Evolutionary conservation across 2,113 vertebrate species (phyloP).

Genomic region (Gnathonemus echidnorhynchus): DNA sequence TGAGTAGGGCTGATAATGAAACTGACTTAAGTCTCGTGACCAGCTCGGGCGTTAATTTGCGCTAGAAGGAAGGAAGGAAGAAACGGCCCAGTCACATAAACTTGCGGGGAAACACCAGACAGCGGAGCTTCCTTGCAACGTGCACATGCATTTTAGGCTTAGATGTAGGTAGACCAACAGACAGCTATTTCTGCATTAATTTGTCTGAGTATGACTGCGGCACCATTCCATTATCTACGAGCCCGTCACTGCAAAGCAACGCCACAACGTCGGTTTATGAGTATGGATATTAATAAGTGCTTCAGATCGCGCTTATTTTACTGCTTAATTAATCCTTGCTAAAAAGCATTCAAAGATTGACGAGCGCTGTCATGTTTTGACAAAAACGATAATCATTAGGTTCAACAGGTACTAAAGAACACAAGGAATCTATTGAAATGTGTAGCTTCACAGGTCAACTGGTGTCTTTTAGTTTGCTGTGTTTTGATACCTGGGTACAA

Average conservation of each 20-base stretch:
- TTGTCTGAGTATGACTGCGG: background rate
- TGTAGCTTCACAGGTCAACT: background rate
- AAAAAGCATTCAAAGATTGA: background rate
- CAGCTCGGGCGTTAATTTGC: background rate
- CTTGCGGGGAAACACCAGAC: background rate
- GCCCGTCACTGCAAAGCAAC: background rate
- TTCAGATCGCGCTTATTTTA: background rate
- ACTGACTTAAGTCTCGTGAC: background rate
- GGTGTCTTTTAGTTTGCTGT: background rate
- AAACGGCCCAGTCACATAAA: background rate
- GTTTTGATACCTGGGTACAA: background rate
- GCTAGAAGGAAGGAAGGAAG: background rate
- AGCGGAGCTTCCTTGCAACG: background rate
- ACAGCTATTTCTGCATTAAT: background rate
- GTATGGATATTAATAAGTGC: background rate
- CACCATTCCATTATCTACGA: background rate
- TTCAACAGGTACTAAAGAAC: background rate
- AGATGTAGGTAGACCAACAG: background rate
- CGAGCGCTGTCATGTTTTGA: background rate
- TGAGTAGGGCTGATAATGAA: background rate
- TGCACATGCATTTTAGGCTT: background rate
- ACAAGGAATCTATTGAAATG: background rate
- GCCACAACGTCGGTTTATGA: background rate
- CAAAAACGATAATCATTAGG: background rate
- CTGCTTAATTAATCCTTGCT: background rate